phyloP scores from a whole-genome alignment of 35 echinoderm and acorn worm species.

The Diadema setosum region DNA sequence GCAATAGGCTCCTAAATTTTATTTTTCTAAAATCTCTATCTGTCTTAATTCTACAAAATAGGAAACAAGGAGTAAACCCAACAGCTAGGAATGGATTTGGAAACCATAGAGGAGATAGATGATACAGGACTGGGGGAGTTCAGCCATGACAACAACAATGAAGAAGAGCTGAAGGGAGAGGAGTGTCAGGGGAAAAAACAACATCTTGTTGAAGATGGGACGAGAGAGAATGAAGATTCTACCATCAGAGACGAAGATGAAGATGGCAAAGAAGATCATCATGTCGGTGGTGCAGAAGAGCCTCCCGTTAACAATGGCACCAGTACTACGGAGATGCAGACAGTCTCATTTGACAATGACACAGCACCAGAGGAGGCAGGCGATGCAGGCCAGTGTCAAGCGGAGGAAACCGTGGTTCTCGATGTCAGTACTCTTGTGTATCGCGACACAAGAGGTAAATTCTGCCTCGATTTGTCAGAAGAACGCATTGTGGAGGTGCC shows the following conservation, averaged over 20 bases:
- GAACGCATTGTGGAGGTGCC: slow-evolving; percentile 14
- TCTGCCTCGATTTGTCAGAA: slow-evolving; percentile 48
- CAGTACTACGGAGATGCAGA: background rate
- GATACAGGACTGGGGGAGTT: background rate
- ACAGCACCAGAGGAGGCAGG: background rate
- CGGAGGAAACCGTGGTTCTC: background rate
- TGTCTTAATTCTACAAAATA: no score
- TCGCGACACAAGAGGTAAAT: slow-evolving; percentile 33
- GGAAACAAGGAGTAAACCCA: no score
- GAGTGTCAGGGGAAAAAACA: background rate
- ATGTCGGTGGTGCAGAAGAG: background rate
- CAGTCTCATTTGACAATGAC: background rate
- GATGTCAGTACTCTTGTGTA: slow-evolving; percentile 23
- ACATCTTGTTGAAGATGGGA: background rate
- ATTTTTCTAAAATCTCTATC: no score
- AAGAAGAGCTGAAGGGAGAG: background rate
- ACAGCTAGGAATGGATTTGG: slow-evolving; percentile 22
- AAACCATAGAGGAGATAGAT: slow-evolving; percentile 4
- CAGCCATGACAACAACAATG: background rate
- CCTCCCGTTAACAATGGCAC: background rate
- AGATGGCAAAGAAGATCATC: background rate
- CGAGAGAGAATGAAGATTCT: background rate
- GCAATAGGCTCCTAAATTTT: no score
- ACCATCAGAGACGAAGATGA: background rate
- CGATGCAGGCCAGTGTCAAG: background rate